Evolutionary conservation across 2,888 invertebrate species (phyloP).

Genomic region (Rhingia rostrata): DNA sequence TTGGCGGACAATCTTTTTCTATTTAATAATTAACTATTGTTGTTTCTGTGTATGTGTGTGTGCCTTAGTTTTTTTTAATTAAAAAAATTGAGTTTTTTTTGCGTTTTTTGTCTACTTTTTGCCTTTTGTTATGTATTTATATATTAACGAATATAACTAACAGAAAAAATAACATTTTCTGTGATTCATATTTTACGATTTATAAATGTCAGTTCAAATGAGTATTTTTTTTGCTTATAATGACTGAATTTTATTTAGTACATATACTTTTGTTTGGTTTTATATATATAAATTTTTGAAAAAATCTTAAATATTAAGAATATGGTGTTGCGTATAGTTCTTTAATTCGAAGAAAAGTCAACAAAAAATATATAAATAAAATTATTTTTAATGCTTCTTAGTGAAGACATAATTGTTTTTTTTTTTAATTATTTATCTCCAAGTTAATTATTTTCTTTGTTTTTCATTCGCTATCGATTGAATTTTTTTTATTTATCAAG

Average conservation of each 20-base stretch:
- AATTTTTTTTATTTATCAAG: slow-evolving; percentile 51
- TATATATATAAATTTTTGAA: slow-evolving; percentile 18
- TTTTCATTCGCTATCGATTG: slow-evolving; percentile 50
- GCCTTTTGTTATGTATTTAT: slow-evolving; percentile 37
- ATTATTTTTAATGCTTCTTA: slow-evolving; percentile 22
- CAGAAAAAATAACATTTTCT: slow-evolving; percentile 32
- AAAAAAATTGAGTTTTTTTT: slow-evolving; percentile 51
- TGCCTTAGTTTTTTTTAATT: slow-evolving; percentile 57
- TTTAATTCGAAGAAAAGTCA: slow-evolving; percentile 56
- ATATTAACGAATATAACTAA: slow-evolving; percentile 38
- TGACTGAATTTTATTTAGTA: slow-evolving; percentile 30
- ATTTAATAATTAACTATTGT: slow-evolving; percentile 57
- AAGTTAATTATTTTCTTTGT: neutral
- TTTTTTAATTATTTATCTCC: slow-evolving; percentile 7
- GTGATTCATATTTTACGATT: slow-evolving; percentile 25
- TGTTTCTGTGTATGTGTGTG: slow-evolving; percentile 58
- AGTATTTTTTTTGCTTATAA: slow-evolving; percentile 22
- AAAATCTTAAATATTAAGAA: slow-evolving; percentile 74
- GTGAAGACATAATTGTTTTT: slow-evolving; percentile 42
- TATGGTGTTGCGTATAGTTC: slow-evolving; percentile 67
- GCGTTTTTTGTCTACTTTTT: slow-evolving; percentile 54
- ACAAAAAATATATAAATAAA: slow-evolving; percentile 20
- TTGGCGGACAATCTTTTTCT: slow-evolving; percentile 1
- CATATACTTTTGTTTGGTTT: neutral
- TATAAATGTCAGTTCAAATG: slow-evolving; percentile 42